Evolutionary conservation across 1,140 invertebrate species (phyloP).

Genomic region (Leguminivora glycinivorella): DNA sequence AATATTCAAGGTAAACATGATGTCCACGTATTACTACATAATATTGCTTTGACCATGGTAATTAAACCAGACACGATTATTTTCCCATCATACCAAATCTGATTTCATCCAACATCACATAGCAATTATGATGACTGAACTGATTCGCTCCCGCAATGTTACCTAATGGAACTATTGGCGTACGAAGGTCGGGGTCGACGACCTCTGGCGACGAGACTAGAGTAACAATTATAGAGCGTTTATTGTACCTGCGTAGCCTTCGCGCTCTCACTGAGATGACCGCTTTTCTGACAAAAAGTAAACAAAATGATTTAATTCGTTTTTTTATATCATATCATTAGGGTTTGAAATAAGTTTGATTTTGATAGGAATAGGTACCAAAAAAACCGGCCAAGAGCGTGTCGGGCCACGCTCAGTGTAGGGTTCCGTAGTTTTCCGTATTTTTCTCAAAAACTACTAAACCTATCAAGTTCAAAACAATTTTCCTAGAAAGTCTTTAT

Average conservation of each 20-base stretch:
- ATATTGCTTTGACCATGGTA: not conserved
- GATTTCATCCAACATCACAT: not conserved
- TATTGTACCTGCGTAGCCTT: constrained; percentile 7
- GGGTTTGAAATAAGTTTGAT: constrained; percentile 9
- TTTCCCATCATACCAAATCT: not conserved
- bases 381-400: too few species aligned
- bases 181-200: constrained; percentile 13
- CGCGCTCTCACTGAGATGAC: not conserved
- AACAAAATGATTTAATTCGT: not conserved
- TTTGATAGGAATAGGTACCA: too few species aligned
- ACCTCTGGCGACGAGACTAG: not conserved
- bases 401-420: too few species aligned
- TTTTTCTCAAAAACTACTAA: too few species aligned
- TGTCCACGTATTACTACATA: not conserved
- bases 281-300: not conserved
- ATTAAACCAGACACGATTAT: not conserved
- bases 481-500: too few species aligned
- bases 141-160: constrained; percentile 34
- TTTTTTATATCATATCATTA: not conserved
- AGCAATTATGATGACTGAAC: not conserved
- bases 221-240: constrained; percentile 22
- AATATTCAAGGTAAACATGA: too few species aligned
- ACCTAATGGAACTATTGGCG: constrained; percentile 20
- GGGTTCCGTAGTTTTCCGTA: too few species aligned
- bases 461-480: too few species aligned